Evolutionary conservation across 2,797 vertebrate genomes (phyloP).

Genomic region (Oreonectes daqikongensis): DNA sequence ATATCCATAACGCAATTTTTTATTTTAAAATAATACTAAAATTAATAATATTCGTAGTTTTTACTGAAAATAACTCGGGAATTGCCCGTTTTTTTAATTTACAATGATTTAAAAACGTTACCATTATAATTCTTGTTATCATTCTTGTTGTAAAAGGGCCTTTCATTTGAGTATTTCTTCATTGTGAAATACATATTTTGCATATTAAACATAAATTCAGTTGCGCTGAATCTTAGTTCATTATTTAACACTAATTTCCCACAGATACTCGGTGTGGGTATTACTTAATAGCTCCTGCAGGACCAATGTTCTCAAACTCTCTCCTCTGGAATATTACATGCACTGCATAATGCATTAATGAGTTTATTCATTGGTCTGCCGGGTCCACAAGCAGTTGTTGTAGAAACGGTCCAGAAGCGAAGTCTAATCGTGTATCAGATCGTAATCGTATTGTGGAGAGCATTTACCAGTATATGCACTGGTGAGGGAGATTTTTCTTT

Average conservation of each 20-base stretch:
- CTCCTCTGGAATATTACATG: slow-evolving; percentile 18
- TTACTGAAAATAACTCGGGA: too few relatives aligned
- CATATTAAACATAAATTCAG: background rate
- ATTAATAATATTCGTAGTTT: too few relatives aligned
- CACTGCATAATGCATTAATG: slow-evolving; percentile 30
- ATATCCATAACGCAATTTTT: too few relatives aligned
- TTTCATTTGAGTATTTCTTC: background rate
- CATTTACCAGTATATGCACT: background rate
- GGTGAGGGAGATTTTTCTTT: background rate
- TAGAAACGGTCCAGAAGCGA: slow-evolving; percentile 41
- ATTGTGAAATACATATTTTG: background rate
- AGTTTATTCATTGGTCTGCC: slow-evolving; percentile 30
- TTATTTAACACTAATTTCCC: slow-evolving; percentile 45
- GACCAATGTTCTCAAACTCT: slow-evolving; percentile 46
- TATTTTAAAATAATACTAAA: too few relatives aligned
- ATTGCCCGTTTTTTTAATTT: too few relatives aligned
- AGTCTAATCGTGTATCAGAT: slow-evolving; percentile 11
- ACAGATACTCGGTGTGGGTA: slow-evolving; percentile 11
- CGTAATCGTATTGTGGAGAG: slow-evolving; percentile 11
- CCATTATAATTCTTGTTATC: too few relatives aligned
- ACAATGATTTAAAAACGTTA: too few relatives aligned
- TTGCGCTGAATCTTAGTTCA: slow-evolving; percentile 25
- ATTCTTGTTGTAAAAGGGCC: too few relatives aligned
- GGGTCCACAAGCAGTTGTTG: slow-evolving; percentile 36
- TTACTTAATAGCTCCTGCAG: slow-evolving; percentile 35